phyloP scores from a whole-genome alignment of 2,888 invertebrate genomes.

The Allygus modestus region DNA sequence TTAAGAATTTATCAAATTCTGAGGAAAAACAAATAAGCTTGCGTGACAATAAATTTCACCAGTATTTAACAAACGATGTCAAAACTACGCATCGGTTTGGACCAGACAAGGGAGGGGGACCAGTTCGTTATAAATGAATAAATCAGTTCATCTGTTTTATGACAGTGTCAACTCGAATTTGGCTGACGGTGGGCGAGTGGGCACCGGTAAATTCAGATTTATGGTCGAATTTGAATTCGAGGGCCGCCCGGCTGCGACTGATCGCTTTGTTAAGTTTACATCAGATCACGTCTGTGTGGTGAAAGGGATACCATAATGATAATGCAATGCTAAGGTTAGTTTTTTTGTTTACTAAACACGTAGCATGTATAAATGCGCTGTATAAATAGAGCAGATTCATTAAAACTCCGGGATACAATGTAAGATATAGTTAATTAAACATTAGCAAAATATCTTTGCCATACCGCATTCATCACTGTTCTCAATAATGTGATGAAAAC shows the following conservation, averaged over 20 bases:
- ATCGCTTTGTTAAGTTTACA: too few relatives aligned
- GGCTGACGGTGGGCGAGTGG: conserved; percentile 10
- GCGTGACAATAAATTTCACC: conserved; percentile 1
- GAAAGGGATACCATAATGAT: too few relatives aligned
- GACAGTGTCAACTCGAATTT: conserved; percentile 23
- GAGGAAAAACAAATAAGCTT: background rate
- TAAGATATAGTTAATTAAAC: too few relatives aligned
- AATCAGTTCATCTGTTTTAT: conserved; percentile 4
- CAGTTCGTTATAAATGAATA: conserved; percentile 24
- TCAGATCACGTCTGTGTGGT: too few relatives aligned
- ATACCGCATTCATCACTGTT: too few relatives aligned
- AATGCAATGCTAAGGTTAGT: too few relatives aligned
- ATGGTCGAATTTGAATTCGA: background rate
- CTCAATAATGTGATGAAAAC: too few relatives aligned
- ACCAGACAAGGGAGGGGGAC: background rate
- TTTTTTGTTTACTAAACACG: too few relatives aligned
- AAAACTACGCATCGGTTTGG: background rate
- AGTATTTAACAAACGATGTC: background rate
- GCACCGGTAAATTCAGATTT: background rate
- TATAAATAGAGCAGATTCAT: too few relatives aligned
- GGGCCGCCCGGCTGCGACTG: background rate
- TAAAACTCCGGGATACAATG: too few relatives aligned
- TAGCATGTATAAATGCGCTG: too few relatives aligned
- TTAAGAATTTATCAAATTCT: conserved; percentile 12
- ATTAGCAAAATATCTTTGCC: too few relatives aligned